These are phyloP conservation scores for Ylistrum balloti DNA, from an alignment of 1,140 invertebrate genomes.

Conservation along the genomic window DNA sequence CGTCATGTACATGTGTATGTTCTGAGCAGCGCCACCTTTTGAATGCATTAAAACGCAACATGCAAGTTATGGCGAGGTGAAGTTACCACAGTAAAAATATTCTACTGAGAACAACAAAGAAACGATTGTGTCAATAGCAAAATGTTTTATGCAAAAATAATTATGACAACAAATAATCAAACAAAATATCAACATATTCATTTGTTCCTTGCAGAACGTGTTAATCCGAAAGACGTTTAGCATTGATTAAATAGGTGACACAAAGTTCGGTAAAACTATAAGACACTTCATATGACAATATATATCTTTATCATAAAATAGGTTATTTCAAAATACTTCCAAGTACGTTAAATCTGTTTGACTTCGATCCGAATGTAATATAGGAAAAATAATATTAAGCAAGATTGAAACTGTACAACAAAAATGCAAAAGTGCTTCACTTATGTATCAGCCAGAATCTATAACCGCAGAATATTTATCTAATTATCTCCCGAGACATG, in stretches of 20 bases:
- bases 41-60: too few species aligned
- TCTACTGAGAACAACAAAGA: too few species aligned
- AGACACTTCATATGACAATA: neutral
- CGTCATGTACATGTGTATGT: too few species aligned
- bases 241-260: neutral
- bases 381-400: neutral
- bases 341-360: neutral
- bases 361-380: neutral
- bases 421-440: neutral
- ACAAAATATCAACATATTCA: neutral
- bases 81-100: too few species aligned
- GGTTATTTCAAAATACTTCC: neutral
- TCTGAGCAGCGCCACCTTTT: too few species aligned
- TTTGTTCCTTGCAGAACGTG: neutral
- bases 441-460: neutral
- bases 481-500: neutral
- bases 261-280: neutral
- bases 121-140: neutral
- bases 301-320: neutral
- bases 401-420: neutral
- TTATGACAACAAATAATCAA: neutral
- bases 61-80: too few species aligned
- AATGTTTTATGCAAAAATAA: slow-evolving; percentile 36
- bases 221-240: neutral
- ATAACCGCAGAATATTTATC: neutral